Conservation (phyloP, 92 coral and sea anemone genomes). For the Palythoa grandis region DNA sequence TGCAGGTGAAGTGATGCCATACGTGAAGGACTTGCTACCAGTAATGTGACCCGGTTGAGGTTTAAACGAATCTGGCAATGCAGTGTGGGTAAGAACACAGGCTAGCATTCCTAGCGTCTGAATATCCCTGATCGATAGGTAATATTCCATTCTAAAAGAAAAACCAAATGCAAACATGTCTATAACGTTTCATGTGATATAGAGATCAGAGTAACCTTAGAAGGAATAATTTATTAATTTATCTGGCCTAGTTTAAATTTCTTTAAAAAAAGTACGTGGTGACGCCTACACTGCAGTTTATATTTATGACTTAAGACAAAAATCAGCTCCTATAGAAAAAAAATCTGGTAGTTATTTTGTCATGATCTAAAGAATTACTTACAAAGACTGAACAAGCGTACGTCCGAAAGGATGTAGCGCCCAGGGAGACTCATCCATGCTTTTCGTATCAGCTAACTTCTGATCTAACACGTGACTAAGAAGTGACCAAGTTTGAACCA, state of each 20-base stretch:
- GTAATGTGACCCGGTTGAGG: conserved; percentile 49
- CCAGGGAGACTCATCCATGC: conserved; percentile 94
- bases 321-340: too few species aligned
- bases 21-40: conserved; percentile 80
- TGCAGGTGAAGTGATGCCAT: conserved; percentile 58
- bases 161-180: not conserved
- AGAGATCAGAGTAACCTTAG: too few species aligned
- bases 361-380: conserved; percentile 43
- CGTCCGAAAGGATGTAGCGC: conserved; percentile 97
- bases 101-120: conserved; percentile 94
- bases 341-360: too few species aligned
- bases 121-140: conserved; percentile 81
- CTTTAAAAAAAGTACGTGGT: too few species aligned
- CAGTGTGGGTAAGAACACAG: conserved; percentile 78
- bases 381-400: conserved; percentile 83
- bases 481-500: conserved; percentile 97
- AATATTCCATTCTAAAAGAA: conserved; percentile 77
- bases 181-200: too few species aligned
- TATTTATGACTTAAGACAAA: too few species aligned
- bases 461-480: conserved; percentile 82
- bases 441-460: conserved; percentile 72
- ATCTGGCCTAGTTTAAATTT: too few species aligned
- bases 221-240: too few species aligned
- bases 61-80: conserved; percentile 88
- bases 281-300: too few species aligned